Base-by-base conservation (phyloP, 2,888 invertebrate genomes). In the Sphinx pinastri region DNA sequence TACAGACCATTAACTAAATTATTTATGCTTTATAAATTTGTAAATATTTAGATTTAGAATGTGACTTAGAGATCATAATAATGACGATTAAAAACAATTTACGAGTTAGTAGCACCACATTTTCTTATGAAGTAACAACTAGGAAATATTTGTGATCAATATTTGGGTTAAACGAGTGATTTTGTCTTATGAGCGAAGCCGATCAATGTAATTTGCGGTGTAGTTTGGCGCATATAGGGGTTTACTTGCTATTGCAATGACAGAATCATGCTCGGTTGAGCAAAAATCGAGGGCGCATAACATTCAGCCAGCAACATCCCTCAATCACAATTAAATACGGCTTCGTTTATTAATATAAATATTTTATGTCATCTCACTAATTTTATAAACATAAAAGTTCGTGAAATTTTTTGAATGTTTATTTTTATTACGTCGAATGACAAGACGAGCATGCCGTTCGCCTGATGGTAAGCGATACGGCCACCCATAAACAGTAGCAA, bases 211-310 rank as follows among this genome's bases (percentile, higher is more conserved):
- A 60, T 47, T 16, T 63, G 60, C 47, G 47, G 60, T 63, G 47
- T 19, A 47, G 45, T 16, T 12, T 63, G 13, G 3, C 8, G 16
- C 2, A 12, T 45, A 52, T 31, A 68, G 82, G 84, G 85, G 83
- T 81, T 76, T 76, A 74, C 60, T 63, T 55, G 10, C 69, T 70
- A 71, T 69, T 73, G 76, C 83, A 81, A 83, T 81, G 82, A 80
- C 81, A 81, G 76, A 82, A 79, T 82, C 83, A 84, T 81, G 89
- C 87, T 88, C 73, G 79, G 80, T 78, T 73, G 79, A 87, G 88
- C 87, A 86, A 85, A 86, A 83, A 79, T 71, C 78, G 81, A 81
- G 80, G 81, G 76, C 81, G 73, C 74, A 76, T 82, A 84, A 75
- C 81, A 81, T 76, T 77, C 19, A 68, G 47, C 71, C 76, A 73